Conservation (phyloP, 2,888 invertebrate genomes). For the Dynastes tityus region DNA sequence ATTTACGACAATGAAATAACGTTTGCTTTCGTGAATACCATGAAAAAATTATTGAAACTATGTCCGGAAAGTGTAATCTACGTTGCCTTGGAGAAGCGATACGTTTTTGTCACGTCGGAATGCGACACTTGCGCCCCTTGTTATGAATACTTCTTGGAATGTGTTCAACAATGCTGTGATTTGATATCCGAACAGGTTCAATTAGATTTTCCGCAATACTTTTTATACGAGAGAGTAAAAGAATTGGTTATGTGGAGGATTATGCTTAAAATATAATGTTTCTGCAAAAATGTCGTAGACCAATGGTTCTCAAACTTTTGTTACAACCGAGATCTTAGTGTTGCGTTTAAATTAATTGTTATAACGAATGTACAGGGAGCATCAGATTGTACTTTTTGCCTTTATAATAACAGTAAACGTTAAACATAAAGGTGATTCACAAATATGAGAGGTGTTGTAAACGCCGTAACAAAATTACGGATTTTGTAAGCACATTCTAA, state of each 20-base stretch:
- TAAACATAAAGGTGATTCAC: no score
- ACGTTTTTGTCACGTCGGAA: slow-evolving; percentile 87
- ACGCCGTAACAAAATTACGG: no score
- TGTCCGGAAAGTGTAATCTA: slow-evolving; percentile 75
- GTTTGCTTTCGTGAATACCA: slow-evolving; percentile 82
- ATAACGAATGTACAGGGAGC: no score
- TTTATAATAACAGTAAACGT: no score
- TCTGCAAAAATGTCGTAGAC: background rate
- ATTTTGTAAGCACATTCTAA: no score
- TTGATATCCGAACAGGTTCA: slow-evolving; percentile 78
- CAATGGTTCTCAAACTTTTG: background rate
- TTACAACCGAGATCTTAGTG: slow-evolving; percentile 29
- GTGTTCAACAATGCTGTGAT: slow-evolving; percentile 73
- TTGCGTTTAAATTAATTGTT: background rate
- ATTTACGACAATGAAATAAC: slow-evolving; percentile 89
- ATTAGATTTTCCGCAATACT: slow-evolving; percentile 85
- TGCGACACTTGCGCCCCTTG: slow-evolving; percentile 89
- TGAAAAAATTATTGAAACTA: slow-evolving; percentile 77
- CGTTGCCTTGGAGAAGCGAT: slow-evolving; percentile 88
- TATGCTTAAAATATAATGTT: slow-evolving; percentile 63
- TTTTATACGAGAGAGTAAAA: slow-evolving; percentile 85
- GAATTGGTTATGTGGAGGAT: slow-evolving; percentile 85
- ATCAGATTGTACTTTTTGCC: no score
- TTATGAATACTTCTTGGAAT: slow-evolving; percentile 85
- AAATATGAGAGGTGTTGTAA: no score